These are phyloP conservation scores for Peromyscus attwateri DNA, from an alignment of 2,797 vertebrate genomes.

Conservation along the genomic window DNA sequence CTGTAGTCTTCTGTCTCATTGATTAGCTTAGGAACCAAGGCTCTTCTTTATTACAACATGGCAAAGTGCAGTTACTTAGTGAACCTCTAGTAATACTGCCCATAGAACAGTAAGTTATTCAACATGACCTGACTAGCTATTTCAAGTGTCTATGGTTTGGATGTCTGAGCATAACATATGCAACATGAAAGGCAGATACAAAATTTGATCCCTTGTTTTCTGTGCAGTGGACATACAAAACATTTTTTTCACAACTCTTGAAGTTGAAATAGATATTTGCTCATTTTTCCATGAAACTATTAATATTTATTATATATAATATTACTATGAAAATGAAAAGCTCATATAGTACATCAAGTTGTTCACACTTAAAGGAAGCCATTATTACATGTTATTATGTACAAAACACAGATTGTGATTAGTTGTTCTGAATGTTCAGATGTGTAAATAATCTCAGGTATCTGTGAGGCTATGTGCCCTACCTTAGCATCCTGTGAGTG, in stretches of 20 bases:
- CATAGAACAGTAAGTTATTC: background rate
- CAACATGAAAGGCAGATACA: background rate
- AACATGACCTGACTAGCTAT: background rate
- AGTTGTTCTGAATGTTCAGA: background rate
- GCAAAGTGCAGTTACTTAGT: background rate
- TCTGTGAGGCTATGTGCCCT: background rate
- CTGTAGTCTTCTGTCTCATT: background rate
- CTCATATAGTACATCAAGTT: background rate
- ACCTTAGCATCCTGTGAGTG: background rate
- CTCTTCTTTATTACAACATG: background rate
- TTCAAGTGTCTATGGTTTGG: background rate
- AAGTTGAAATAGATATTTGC: background rate
- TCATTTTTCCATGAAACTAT: background rate
- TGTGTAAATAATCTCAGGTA: background rate
- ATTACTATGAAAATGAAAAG: background rate
- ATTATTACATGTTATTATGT: background rate
- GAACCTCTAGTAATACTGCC: background rate
- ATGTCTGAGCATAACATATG: background rate
- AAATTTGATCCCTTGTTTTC: background rate
- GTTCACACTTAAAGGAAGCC: background rate
- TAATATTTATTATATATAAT: background rate
- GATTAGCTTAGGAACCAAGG: background rate
- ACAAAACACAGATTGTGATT: background rate
- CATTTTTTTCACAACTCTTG: background rate
- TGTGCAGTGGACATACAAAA: background rate